Base-by-base conservation (phyloP, 2,888 invertebrate species). In the Tridacna crocea region DNA sequence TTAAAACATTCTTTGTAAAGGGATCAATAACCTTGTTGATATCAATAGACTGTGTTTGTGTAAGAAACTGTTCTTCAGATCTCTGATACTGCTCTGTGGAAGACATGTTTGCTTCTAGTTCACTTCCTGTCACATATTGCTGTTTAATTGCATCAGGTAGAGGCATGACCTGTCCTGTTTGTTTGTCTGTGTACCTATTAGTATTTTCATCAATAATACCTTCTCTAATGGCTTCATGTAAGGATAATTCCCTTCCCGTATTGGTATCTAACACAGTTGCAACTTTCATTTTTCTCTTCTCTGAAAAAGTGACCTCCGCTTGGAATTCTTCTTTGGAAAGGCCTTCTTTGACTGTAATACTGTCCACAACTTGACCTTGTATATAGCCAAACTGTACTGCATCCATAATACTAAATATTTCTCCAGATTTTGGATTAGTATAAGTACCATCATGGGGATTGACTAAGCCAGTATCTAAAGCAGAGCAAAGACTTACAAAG, bases 121-220 rank as follows among this genome's bases (percentile, higher is more conserved):
- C 92, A 82, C 93, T 90, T 27, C 91, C 90, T 94, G 97, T 97
- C 87, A 98, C 96, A 24, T 99, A 96, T 87, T 98, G 96, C 95
- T 97, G 96, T 88, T 97, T 96, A 89, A 99, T 97, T 8, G 99
- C 99, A 95, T 99, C 98, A 88, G 97, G 97, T 72, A 99, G 97
- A 0, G 97, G 98, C 92, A 96, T 96, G 51, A 98, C 98, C 95
- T 98, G 97, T 12, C 88, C 88, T 81, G 97, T 96, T 73, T 84
- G 84, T 11, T 85, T 76, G 77, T 96, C 93, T 96, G 97, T 93
- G 96, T 96, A 89, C 97, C 96, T 94, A 96, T 96, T 87, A 96
- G 96, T 95, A 91, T 97, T 97, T 70, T 85, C 79, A 79, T 89
- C 89, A 58, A 89, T 87, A 36, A 95, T 93, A 11, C 97, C 97